Percentiles rank a stretch among this genome's conserved stretches.
Evolutionary conservation across 2,113 vertebrate genomes (phyloP).

Genomic region (Gallinago media): DNA sequence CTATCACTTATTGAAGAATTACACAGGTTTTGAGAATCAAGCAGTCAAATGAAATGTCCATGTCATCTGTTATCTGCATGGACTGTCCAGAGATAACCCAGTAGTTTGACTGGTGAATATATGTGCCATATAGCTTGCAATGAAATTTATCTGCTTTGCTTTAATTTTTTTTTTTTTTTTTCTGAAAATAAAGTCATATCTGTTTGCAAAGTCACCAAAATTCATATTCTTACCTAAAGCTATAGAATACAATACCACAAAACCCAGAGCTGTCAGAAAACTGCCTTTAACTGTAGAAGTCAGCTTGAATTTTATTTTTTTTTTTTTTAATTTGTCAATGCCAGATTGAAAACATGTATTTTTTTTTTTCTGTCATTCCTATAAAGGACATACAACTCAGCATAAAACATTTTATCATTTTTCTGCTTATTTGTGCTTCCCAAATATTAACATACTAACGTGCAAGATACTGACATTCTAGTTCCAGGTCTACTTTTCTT

Average conservation of each 20-base stretch:
- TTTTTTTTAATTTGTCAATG: neutral
- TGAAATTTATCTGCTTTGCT: neutral
- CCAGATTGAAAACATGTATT: neutral
- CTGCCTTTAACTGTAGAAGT: neutral
- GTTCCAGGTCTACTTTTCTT: neutral
- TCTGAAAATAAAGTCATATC: neutral
- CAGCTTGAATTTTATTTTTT: neutral
- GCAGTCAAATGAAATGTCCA: neutral
- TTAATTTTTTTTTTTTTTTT: neutral
- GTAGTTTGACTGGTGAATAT: neutral
- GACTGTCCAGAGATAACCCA: neutral
- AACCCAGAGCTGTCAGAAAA: neutral
- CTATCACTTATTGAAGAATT: neutral
- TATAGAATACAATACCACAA: neutral
- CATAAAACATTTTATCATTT: neutral
- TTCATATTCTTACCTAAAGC: neutral
- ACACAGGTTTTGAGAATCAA: neutral
- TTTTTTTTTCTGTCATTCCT: neutral
- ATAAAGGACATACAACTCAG: neutral
- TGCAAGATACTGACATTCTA: neutral
- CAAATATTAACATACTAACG: neutral
- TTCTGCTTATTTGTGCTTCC: neutral
- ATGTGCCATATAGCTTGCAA: accelerated
- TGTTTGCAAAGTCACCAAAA: neutral
- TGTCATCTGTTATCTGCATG: neutral